Evolutionary conservation across 1,140 invertebrate species (phyloP), one percentile per base, ranked within the genome.

Genomic region (Platorchestia sp.): DNA sequence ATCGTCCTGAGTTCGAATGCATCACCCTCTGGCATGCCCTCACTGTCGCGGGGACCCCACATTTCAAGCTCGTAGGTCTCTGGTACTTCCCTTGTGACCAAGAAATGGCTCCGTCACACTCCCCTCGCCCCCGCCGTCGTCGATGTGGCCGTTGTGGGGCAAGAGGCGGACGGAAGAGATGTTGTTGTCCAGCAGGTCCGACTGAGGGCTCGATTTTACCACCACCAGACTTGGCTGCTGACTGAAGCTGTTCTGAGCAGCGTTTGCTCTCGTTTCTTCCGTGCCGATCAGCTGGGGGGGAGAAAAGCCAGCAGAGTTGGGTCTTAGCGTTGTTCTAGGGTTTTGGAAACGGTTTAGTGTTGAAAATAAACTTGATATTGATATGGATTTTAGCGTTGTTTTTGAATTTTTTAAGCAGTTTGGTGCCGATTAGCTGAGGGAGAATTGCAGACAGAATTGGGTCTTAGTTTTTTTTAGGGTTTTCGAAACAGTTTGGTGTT

Each of bases 61-160:
- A 42, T 89, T 42, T 89, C 45, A 16, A 93, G 91, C 43, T 93
- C 91, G 45, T 93, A 44, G 91, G 91, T 40, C 43, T 45, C 91
- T 45, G 91, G 41, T 47, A 10, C 45, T 93, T 3, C 44, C 45
- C 91, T 93, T 47, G 40, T 40, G 91, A 36, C 91, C 91, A 93
- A 93, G 91, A 93, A 93, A 93, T 93, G 91, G 91, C 91, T 93
- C 91, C 91, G 91, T 93, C 6, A 93, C 91, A 93, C 91, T 93
- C 7, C 91, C 91, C 40, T 93, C 91, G 19, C 91, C 91, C 36
- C 91, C 91, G 7, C 91, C 91, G 44, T 93, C 91, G 45, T 93
- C 91, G 45, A 93, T 93, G 45, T 93, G 91, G 22, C 91, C 91
- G 91, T 93, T 93, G 45, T 93, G 91, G 91, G 91, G 91, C 91